phyloP scores from a whole-genome alignment of 2,797 vertebrate genomes.

The Choloepus didactylus region DNA sequence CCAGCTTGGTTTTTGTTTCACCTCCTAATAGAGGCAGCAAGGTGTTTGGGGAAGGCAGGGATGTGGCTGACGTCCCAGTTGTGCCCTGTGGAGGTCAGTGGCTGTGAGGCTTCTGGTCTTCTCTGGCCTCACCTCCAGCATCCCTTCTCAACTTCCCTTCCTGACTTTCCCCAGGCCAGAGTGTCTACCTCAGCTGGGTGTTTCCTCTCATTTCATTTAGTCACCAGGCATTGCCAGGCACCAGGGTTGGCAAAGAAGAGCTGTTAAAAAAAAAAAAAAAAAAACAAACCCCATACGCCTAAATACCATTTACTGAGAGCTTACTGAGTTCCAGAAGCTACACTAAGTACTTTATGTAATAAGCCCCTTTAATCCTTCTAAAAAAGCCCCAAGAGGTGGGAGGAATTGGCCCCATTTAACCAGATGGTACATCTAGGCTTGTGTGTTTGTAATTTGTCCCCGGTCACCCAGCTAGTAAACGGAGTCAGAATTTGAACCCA shows the following conservation, averaged over 20 bases:
- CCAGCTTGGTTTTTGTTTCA: background rate
- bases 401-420: slow-evolving; percentile 40
- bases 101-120: background rate
- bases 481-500: slow-evolving; percentile 56
- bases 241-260: background rate
- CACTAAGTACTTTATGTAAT: slow-evolving; percentile 58
- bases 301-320: slow-evolving; percentile 42
- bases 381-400: background rate
- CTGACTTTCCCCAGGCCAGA: background rate
- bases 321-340: slow-evolving; percentile 65
- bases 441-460: slow-evolving; percentile 43
- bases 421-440: slow-evolving; percentile 47
- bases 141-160: background rate
- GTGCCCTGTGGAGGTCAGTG: background rate
- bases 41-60: background rate
- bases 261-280: slow-evolving; percentile 17
- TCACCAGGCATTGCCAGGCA: background rate
- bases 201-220: background rate
- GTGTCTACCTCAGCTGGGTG: background rate
- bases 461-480: background rate
- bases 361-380: slow-evolving; percentile 75
- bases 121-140: background rate
- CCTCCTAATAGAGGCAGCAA: background rate
- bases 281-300: background rate
- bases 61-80: background rate